Evolutionary conservation across 92 coral and sea anemone species (phyloP).

Genomic region (Meandrina meandrites): DNA sequence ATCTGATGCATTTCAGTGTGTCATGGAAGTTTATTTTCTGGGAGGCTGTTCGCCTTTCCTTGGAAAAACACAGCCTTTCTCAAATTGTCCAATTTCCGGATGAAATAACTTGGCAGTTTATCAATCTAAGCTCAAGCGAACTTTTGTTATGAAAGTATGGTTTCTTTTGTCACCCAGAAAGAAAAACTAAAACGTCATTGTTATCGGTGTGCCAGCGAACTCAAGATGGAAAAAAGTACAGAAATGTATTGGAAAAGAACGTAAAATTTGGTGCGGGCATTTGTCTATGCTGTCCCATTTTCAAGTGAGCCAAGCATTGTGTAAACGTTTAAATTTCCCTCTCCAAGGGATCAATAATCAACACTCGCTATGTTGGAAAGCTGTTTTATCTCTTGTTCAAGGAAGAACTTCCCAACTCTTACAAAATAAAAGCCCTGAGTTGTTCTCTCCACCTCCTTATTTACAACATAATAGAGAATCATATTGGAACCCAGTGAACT

Average conservation of each 20-base stretch:
- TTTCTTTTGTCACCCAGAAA: neutral
- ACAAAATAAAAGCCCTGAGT: neutral
- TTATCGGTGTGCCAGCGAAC: neutral
- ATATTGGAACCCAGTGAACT: too few species aligned
- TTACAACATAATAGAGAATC: too few species aligned
- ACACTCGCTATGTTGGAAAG: neutral
- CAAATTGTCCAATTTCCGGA: conserved; percentile 22
- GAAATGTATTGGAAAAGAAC: neutral
- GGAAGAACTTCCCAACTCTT: neutral
- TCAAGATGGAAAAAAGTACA: neutral
- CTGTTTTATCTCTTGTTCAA: neutral
- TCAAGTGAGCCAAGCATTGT: neutral
- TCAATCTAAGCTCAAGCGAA: neutral
- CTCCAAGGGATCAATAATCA: neutral
- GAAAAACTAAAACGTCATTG: neutral
- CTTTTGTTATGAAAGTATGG: neutral
- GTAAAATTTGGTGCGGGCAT: neutral
- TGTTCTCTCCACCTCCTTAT: too few species aligned
- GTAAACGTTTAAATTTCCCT: neutral
- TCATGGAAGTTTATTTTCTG: neutral
- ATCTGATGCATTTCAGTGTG: neutral
- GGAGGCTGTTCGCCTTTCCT: neutral
- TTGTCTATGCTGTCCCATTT: neutral
- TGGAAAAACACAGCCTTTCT: conserved; percentile 7
- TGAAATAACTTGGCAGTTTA: conserved; percentile 8